phyloP scores from a whole-genome alignment of 2,888 invertebrate genomes.

The Apantesis nais region DNA sequence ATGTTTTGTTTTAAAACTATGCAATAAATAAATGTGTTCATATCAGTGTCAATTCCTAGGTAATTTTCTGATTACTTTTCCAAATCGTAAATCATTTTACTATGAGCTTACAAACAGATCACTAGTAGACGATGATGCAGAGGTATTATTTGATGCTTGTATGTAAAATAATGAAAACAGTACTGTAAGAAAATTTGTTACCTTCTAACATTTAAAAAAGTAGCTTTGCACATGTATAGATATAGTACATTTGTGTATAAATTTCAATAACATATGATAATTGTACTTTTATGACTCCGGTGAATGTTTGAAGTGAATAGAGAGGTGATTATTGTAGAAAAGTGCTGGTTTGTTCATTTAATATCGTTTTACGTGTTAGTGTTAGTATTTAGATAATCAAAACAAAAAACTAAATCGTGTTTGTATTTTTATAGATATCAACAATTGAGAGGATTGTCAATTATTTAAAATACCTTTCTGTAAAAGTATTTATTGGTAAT shows the following conservation, averaged over 20 bases:
- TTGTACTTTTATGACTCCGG: neutral
- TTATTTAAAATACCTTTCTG: too few species aligned
- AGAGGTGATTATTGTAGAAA: neutral
- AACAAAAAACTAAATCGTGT: too few species aligned
- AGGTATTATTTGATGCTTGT: too few species aligned
- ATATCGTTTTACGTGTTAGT: neutral
- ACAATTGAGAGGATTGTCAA: too few species aligned
- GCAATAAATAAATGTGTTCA: neutral
- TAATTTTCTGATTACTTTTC: neutral
- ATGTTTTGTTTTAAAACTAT: neutral
- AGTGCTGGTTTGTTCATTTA: neutral
- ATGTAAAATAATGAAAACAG: too few species aligned
- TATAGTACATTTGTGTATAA: neutral
- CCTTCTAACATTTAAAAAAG: too few species aligned
- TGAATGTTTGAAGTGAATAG: neutral
- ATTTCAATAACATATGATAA: neutral
- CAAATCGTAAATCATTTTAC: constrained; percentile 1
- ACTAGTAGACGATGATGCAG: too few species aligned
- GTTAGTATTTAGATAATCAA: neutral
- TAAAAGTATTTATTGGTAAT: too few species aligned
- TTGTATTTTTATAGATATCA: too few species aligned
- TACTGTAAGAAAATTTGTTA: too few species aligned
- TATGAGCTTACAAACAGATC: too few species aligned
- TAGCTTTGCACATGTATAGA: neutral
- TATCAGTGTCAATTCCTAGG: neutral